Evolutionary conservation across 2,888 invertebrate genomes (phyloP), one percentile per base, ranked within the genome.

Genomic region (Drosophila longiperda): DNA sequence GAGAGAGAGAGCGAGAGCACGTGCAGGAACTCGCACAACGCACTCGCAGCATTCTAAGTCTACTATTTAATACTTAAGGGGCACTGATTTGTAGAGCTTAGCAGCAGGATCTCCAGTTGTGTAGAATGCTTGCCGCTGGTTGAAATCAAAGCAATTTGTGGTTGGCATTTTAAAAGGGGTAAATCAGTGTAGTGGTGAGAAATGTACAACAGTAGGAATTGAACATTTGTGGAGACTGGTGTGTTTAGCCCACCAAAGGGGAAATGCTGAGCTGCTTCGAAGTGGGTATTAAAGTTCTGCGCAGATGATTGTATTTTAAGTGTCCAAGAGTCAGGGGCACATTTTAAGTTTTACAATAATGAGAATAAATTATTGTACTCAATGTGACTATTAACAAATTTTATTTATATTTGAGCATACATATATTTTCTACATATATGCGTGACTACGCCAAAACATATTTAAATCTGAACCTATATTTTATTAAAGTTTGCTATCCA

Each of bases 61-160:
- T 45, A 62, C 29, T 40, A 1, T 34, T 66, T 61, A 68, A 63
- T 57, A 76, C 34, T 36, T 52, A 29, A 69, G 79, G 79, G 69
- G 79, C 26, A 77, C n/a, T 12, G 15, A 11, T 60, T 26, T 75
- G 67, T 55, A 80, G 75, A 70, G 61, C 60, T 38, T 48, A n/a
- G 20, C 48, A 34, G 26, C 72, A 68, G 78, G 73, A 76, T 61
- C 32, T 38, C 12, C 45, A 17, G 3, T 8, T 4, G 26, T 71
- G 72, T 53, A 59, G 59, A 72, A 33, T 38, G 2, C 29, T 23
- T 33, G 50, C 12, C 38, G 53, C 32, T 52, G 17, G 38, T 33
- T 26, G 36, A 42, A 49, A 38, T 33, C 23, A 29, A 23, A 40
- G 20, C 20, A 12, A 36, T 32, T 15, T 50, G 73, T 61, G 45